Conservation (phyloP, 2,797 vertebrate genomes). For the Limosa lapponica region DNA sequence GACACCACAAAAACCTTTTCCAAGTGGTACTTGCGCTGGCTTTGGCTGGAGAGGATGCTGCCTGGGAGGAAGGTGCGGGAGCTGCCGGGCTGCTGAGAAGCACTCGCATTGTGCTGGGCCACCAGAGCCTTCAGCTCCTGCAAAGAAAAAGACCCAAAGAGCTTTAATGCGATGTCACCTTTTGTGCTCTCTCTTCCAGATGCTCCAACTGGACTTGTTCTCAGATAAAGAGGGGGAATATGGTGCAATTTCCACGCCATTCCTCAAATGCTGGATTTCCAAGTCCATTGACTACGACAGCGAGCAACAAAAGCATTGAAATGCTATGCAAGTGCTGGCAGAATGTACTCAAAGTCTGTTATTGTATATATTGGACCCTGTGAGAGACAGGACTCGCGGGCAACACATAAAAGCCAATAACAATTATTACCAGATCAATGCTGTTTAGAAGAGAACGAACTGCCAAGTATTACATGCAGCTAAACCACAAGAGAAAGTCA, state of each 20-base stretch:
- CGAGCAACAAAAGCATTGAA: not conserved
- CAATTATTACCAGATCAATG: conserved; percentile 52
- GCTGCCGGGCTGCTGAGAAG: conserved; percentile 52
- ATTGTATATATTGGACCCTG: not conserved
- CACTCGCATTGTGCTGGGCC: conserved; percentile 68
- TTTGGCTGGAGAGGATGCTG: conserved; percentile 74
- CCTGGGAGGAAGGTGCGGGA: conserved; percentile 15
- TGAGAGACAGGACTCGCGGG: not conserved
- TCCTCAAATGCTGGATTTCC: not conserved
- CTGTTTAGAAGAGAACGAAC: conserved; percentile 14
- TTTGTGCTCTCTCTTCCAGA: not conserved
- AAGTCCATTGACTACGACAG: not conserved
- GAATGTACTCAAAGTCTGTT: not conserved
- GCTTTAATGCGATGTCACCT: not conserved
- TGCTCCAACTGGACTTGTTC: not conserved
- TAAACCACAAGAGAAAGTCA: conserved; percentile 49
- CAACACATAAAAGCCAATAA: conserved; percentile 27
- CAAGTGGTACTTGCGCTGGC: conserved; percentile 83
- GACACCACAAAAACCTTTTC: conserved; percentile 88
- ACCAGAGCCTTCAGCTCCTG: conserved; percentile 88
- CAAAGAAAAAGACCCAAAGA: not conserved
- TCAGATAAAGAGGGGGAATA: not conserved
- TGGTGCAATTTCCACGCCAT: rapidly evolving
- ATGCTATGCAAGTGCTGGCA: not conserved
- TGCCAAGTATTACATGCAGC: conserved; percentile 22